These are phyloP conservation scores for Formica exsecta DNA, from an alignment of 1,140 invertebrate genomes.

Conservation along the genomic window DNA sequence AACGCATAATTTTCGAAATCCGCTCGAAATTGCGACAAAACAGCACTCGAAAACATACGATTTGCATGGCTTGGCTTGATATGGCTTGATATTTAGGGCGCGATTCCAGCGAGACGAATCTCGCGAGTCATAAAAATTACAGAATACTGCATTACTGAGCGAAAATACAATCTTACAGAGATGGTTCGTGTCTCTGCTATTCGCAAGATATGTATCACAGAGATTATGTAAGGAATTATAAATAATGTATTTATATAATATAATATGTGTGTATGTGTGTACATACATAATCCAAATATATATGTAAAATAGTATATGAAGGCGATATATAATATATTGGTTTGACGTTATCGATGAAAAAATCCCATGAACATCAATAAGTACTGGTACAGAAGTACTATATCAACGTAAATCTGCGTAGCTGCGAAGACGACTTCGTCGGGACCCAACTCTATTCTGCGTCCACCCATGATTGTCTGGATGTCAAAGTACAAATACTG, in stretches of 20 bases:
- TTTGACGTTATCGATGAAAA: slow-evolving; percentile 21
- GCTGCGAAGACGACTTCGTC: slow-evolving; percentile 90
- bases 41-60: slow-evolving; percentile 34
- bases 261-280: neutral
- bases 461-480: slow-evolving; percentile 90
- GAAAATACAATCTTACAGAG: too few relatives aligned
- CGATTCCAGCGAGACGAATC: too few relatives aligned
- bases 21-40: slow-evolving; percentile 28
- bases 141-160: too few relatives aligned
- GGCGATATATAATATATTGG: neutral
- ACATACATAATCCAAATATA: neutral
- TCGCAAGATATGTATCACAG: too few relatives aligned
- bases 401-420: slow-evolving; percentile 89
- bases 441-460: slow-evolving; percentile 88
- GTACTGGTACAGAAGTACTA: slow-evolving; percentile 89
- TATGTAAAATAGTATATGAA: neutral
- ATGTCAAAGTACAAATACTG: slow-evolving; percentile 90
- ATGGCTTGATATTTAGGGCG: neutral
- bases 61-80: neutral
- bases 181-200: too few relatives aligned
- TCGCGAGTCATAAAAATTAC: too few relatives aligned
- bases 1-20: neutral
- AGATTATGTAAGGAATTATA: neutral
- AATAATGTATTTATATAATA: slow-evolving; percentile 13
- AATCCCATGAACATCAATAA: slow-evolving; percentile 84